Conservation (phyloP, 2,797 vertebrate genomes). For the Enteromius radiatus region DNA sequence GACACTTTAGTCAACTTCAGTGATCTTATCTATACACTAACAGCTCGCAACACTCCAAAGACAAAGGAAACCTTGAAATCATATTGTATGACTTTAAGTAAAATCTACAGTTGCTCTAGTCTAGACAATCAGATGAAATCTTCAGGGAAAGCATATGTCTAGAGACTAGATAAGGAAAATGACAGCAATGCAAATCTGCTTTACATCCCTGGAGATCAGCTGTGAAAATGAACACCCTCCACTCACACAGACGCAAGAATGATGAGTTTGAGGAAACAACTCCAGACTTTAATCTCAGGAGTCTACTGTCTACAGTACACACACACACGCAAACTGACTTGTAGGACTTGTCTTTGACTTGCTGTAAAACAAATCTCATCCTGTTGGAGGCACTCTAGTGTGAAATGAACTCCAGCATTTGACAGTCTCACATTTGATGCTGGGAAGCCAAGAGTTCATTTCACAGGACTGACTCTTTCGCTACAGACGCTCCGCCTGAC, state of each 20-base stretch:
- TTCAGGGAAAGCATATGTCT: neutral
- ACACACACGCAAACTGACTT: conserved; percentile 31
- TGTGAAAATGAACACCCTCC: conserved; percentile 1
- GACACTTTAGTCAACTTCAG: too few relatives aligned
- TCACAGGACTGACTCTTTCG: neutral
- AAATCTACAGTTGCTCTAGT: neutral
- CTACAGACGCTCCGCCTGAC: neutral
- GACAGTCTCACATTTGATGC: neutral
- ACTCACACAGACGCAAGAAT: neutral
- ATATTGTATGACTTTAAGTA: neutral
- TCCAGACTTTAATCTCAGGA: neutral
- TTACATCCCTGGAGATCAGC: conserved; percentile 12
- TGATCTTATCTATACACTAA: too few relatives aligned
- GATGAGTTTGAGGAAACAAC: neutral
- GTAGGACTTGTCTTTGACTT: neutral
- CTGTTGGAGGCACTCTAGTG: conserved; percentile 27
- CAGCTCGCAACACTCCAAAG: too few relatives aligned
- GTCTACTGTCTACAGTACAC: neutral
- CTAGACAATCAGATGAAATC: neutral
- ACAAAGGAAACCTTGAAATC: too few relatives aligned
- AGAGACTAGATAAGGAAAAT: conserved; percentile 16
- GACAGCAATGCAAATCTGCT: neutral
- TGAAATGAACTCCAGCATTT: conserved; percentile 47
- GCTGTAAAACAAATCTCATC: conserved; percentile 12
- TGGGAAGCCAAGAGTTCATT: conserved; percentile 8